Base-by-base conservation (phyloP, 1,140 invertebrate species). In the Batillaria attramentaria region DNA sequence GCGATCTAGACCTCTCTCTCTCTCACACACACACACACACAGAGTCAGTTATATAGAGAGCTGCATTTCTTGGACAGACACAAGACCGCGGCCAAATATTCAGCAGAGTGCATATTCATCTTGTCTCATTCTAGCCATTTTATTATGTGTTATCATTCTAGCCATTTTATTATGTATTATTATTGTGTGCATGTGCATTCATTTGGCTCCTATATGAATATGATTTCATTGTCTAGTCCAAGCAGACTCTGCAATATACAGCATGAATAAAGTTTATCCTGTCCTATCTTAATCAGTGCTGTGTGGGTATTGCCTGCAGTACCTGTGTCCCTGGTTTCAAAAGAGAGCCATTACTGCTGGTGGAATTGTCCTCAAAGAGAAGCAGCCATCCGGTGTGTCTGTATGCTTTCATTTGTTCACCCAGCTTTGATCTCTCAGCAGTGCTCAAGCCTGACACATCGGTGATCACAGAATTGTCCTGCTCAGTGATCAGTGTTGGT, bases 281-380 rank as follows among this genome's bases (percentile, higher is more conserved):
- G n/a, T n/a, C n/a, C n/a, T n/a, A n/a, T n/a, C n/a, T n/a, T n/a
- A n/a, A n/a, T n/a, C n/a, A n/a, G n/a, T n/a, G n/a, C n/a, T n/a
- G n/a, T n/a, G n/a, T n/a, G n/a, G n/a, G n/a, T n/a, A n/a, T n/a
- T n/a, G n/a, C n/a, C n/a, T n/a, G n/a, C n/a, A 41, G 24, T 28
- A 70, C 68, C 68, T 70, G 42, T 31, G 68, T 39, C n/a, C 68
- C 46, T 20, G n/a, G n/a, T n/a, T 6, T 70, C 10, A 70, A 20
- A 3, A 70, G 28, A 4, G 68, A 70, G n/a, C 41, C 42, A 42
- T 70, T n/a, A 42, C 41, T 70, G 42, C 46, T 70, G 24, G 68
- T 70, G 41, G 68, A 31, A 28, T 8, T 39, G 41, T 70, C 68
- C 33, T 70, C 28, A 28, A 43, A 70, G 2, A 46, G n/a, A 39